Base-by-base conservation (phyloP, 1,140 invertebrate genomes). In the Portunus trituberculatus region DNA sequence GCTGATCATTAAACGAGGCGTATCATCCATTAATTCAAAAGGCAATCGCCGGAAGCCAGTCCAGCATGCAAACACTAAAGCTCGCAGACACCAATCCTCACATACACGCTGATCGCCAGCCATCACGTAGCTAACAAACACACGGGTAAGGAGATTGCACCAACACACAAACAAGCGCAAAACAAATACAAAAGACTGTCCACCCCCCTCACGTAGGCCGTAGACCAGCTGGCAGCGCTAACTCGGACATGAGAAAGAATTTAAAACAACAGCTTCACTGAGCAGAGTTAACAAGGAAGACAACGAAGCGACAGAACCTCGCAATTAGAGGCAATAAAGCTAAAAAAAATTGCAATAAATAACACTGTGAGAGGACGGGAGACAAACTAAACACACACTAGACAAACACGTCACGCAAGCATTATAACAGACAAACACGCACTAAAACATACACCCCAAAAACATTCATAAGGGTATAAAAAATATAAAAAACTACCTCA, bases 21-120 rank as follows among this genome's bases (percentile, higher is more conserved):
- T 76, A n/a, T n/a, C 67, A 76, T 76, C n/a, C 20, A n/a, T 76
- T 76, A 76, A n/a, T 76, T 25, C 67, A 76, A 2, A 76, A n/a
- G 67, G n/a, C 67, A 76, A n/a, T 76, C 67, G 20, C 67, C 67
- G n/a, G 67, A 76, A 76, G 67, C 67, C n/a, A 76, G n/a, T 76
- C n/a, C 67, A 76, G 67, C 20, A 76, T 76, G 67, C n/a, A 25
- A 76, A n/a, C 67, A 25, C 12, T 7, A 76, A 25, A 20, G 10
- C 67, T 76, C 25, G n/a, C 12, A 76, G 67, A 76, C 67, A 76
- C 20, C 39, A 39, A 39, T 39, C 67, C 67, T 76, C 25, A 8
- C 12, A 76, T 8, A 76, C 67, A 76, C 20, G n/a, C 67, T n/a
- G 12, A 76, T 59, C 52, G 16, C 52, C 52, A 59, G 52, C 52